These are phyloP conservation scores for Zaprionus ornatus DNA, from an alignment of 1,140 invertebrate species.

Conservation along the genomic window DNA sequence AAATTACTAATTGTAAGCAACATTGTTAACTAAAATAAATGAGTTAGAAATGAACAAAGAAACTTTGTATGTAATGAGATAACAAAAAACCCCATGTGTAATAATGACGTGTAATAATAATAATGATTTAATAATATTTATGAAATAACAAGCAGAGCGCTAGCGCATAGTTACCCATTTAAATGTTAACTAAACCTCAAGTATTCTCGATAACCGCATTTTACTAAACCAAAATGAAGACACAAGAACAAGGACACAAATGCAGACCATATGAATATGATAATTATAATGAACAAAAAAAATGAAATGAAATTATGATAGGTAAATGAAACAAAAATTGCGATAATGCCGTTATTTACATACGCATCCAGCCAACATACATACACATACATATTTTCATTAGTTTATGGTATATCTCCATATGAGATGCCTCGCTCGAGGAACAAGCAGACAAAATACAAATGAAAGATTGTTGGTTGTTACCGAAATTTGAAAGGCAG, in stretches of 20 bases:
- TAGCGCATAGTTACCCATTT: slow-evolving; percentile 58
- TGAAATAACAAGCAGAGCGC: slow-evolving; percentile 57
- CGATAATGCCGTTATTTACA: slow-evolving; percentile 42
- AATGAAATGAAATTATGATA: slow-evolving; percentile 42
- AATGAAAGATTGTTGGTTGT: slow-evolving; percentile 52
- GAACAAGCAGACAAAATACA: slow-evolving; percentile 47
- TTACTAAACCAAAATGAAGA: slow-evolving; percentile 62
- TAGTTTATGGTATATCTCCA: slow-evolving; percentile 37
- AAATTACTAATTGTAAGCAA: slow-evolving; percentile 73
- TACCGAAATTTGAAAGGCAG: slow-evolving; percentile 35
- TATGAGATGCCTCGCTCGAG: slow-evolving; percentile 40
- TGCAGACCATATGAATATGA: slow-evolving; percentile 36
- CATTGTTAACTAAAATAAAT: slow-evolving; percentile 71
- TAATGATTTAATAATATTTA: slow-evolving; percentile 37
- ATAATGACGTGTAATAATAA: slow-evolving; percentile 45
- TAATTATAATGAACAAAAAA: slow-evolving; percentile 13
- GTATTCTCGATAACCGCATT: slow-evolving; percentile 77
- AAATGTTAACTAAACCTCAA: slow-evolving; percentile 81
- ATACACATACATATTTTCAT: slow-evolving; percentile 35
- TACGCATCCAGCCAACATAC: slow-evolving; percentile 68
- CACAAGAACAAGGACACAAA: slow-evolving; percentile 25
- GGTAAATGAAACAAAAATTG: slow-evolving; percentile 21
- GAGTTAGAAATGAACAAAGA: slow-evolving; percentile 28
- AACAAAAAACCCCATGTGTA: slow-evolving; percentile 63
- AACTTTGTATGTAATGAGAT: slow-evolving; percentile 64